Evolutionary conservation across 2,797 vertebrate genomes (phyloP).

Genomic region (Petrocephalus sullivani): DNA sequence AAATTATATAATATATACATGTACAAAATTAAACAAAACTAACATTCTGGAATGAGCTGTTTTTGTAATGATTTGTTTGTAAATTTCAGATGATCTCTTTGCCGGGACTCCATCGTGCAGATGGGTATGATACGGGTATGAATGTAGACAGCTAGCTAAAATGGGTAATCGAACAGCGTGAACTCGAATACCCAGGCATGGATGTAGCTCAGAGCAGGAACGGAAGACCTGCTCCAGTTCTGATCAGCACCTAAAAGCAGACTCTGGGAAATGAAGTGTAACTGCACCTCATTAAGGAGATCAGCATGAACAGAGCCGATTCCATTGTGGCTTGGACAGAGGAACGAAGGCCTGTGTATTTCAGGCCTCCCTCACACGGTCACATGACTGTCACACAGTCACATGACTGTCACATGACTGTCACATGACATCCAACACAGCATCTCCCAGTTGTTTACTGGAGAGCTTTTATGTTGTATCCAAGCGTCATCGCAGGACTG

Average conservation of each 20-base stretch:
- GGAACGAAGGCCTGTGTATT: background rate
- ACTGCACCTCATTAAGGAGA: background rate
- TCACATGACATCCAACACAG: background rate
- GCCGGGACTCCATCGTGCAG: too few species aligned
- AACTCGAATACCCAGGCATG: background rate
- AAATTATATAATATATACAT: too few species aligned
- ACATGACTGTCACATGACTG: background rate
- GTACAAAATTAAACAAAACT: background rate
- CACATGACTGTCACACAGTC: background rate
- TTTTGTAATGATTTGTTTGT: background rate
- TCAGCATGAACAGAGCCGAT: background rate
- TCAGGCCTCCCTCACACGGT: background rate
- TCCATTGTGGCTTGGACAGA: background rate
- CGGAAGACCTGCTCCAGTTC: background rate
- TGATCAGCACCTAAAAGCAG: background rate
- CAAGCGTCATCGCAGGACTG: background rate
- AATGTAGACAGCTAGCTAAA: background rate
- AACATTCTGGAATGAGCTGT: background rate
- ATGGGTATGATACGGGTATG: background rate
- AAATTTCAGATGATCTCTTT: background rate
- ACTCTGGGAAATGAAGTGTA: background rate
- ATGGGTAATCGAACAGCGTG: background rate
- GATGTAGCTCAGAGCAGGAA: background rate
- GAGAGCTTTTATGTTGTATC: background rate
- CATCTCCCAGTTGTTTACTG: background rate